Conservation (phyloP, 1,140 invertebrate genomes). For the Leptinotarsa texana region DNA sequence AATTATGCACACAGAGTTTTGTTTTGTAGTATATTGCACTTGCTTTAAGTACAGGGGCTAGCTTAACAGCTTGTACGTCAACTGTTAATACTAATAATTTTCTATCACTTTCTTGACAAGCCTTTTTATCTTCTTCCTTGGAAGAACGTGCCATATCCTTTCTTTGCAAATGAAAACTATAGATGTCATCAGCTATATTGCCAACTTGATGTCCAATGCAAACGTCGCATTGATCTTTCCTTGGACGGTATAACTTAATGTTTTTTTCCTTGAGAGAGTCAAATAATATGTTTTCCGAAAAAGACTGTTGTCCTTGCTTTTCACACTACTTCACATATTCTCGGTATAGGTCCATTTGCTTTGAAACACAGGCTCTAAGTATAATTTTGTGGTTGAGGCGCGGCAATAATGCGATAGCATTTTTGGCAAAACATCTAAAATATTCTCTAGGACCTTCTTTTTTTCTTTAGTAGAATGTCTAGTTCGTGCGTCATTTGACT, state of each 20-base stretch:
- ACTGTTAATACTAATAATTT: no score
- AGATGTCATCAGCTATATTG: conserved; percentile 48
- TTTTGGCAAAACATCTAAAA: neutral
- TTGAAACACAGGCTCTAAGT: neutral
- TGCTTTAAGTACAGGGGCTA: no score
- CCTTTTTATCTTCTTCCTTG: no score
- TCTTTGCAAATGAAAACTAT: no score
- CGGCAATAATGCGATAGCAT: conserved; percentile 12
- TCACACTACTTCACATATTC: neutral
- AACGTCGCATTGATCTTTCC: conserved; percentile 45
- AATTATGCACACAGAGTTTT: no score
- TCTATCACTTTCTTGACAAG: no score
- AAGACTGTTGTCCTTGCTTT: neutral
- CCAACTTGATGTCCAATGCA: conserved; percentile 41
- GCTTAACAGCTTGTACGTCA: no score
- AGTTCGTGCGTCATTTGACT: neutral
- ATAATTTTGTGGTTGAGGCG: neutral
- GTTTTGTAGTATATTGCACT: no score
- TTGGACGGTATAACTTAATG: conserved; percentile 37
- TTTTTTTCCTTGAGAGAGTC: conserved; percentile 35
- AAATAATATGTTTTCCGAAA: conserved; percentile 27
- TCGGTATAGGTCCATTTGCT: neutral
- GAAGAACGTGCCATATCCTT: no score
- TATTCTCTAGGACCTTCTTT: neutral
- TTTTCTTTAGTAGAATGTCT: neutral